These are phyloP conservation scores for Sclerurus mexicanus DNA, from an alignment of 2,113 vertebrate species.

Conservation along the genomic window DNA sequence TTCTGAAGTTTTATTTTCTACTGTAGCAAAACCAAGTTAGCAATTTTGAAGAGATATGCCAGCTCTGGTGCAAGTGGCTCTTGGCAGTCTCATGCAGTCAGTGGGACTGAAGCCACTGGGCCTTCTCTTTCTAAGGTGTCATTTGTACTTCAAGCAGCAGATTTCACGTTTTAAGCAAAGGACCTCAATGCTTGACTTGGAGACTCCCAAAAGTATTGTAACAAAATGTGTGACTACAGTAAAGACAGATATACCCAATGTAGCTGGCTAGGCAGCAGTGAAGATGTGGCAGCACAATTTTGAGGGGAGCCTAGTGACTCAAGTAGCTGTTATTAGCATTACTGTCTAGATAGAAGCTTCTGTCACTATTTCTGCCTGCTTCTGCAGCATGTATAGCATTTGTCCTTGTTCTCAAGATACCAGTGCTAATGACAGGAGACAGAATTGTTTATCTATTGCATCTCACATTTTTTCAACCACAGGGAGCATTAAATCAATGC, in stretches of 20 bases:
- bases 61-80: background rate
- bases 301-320: background rate
- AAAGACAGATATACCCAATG: background rate
- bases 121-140: background rate
- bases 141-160: background rate
- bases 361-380: background rate
- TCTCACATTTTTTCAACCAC: background rate
- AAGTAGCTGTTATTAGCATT: background rate
- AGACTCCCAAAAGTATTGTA: background rate
- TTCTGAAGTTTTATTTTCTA: background rate
- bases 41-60: fast-evolving
- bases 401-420: background rate
- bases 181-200: background rate
- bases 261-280: background rate
- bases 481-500: background rate
- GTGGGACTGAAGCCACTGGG: background rate
- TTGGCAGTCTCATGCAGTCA: background rate
- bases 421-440: background rate
- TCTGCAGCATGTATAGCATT: background rate
- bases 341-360: background rate
- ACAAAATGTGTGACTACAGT: background rate
- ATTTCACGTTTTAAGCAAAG: background rate
- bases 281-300: background rate
- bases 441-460: background rate
- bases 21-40: background rate